Conservation (phyloP, 2,797 vertebrate species). For the Odontamblyopus rebecca region DNA sequence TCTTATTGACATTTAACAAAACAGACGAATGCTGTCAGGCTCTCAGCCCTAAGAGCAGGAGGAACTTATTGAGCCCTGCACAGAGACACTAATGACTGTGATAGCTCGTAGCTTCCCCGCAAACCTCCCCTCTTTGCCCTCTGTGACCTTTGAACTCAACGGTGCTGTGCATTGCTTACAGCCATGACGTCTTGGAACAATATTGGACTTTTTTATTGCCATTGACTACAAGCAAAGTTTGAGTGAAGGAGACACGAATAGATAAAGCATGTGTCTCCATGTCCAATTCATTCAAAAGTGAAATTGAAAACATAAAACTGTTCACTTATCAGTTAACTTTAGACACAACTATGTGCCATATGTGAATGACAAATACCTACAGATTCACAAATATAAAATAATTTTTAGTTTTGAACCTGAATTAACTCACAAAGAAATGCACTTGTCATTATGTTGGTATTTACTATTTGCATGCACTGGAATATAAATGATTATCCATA, state of each 20-base stretch:
- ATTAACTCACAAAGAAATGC: neutral
- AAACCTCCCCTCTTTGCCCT: constrained; percentile 36
- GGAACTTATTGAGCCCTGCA: constrained; percentile 54
- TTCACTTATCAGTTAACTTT: neutral
- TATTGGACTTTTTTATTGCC: constrained; percentile 8
- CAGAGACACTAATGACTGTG: constrained; percentile 55
- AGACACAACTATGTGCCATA: neutral
- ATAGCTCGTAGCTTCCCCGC: constrained; percentile 48
- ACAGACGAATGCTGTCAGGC: constrained; percentile 61
- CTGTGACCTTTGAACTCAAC: constrained; percentile 47
- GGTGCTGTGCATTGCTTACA: constrained; percentile 12
- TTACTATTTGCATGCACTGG: neutral
- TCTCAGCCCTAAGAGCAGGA: constrained; percentile 51
- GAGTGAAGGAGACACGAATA: neutral
- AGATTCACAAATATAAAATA: neutral
- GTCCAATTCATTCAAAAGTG: no score
- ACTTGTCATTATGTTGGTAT: neutral
- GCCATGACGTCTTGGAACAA: constrained; percentile 32
- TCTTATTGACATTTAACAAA: constrained; percentile 62
- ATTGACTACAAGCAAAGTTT: constrained; percentile 8
- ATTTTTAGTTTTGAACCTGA: neutral
- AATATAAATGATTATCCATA: neutral
- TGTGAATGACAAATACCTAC: neutral
- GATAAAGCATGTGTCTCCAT: neutral
- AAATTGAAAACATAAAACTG: neutral